Base-by-base conservation (phyloP, 2,888 invertebrate species). In the Hemicrepidius hirtus region DNA sequence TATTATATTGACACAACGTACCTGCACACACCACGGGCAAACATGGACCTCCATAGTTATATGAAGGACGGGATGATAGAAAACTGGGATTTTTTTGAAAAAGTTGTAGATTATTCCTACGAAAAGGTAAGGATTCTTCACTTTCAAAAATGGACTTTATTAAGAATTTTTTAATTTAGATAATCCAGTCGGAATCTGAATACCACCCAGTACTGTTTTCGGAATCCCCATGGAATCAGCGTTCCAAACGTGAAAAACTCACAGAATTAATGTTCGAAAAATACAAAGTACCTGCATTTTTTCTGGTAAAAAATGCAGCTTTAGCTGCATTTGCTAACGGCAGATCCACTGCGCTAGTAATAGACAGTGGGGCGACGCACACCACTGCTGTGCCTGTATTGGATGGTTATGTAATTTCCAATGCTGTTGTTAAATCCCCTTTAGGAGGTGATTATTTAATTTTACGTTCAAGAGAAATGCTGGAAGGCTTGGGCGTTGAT, bases 31-130 rank as follows among this genome's bases (percentile, higher is more conserved):
- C 96, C 99, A 0, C 90, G 97, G 0, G 92, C 94, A 10, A 92
- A 93, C 75, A 94, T 97, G 94, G 98, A 99, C 85, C 91, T 97
- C 37, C 91, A 91, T 66, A 95, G 94, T 3, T 99, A 97, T 84
- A 95, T 99, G 93, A 98, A 98, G 85, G 99, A 99, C 80, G 98
- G 99, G 55, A 97, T 98, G 93, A 94, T 99, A 53, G 99, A 99
- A 82, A 98, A 99, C 86, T 99, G 99, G 99, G 98, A 99, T 83
- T 88, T 98, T 73, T 99, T 99, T 87, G 99, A 99, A 87, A 96
- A 97, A 87, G 95, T 98, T 81, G 87, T 95, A 24, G 98, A 99
- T 84, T 97, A 99, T 85, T 94, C 97, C 0, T 99, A 99, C 84
- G 92, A 94, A 46, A 96, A 96, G 88, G 92, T 90, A 78, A 68